phyloP scores from a whole-genome alignment of 2,888 invertebrate genomes.

The Drosophila demipolita region DNA sequence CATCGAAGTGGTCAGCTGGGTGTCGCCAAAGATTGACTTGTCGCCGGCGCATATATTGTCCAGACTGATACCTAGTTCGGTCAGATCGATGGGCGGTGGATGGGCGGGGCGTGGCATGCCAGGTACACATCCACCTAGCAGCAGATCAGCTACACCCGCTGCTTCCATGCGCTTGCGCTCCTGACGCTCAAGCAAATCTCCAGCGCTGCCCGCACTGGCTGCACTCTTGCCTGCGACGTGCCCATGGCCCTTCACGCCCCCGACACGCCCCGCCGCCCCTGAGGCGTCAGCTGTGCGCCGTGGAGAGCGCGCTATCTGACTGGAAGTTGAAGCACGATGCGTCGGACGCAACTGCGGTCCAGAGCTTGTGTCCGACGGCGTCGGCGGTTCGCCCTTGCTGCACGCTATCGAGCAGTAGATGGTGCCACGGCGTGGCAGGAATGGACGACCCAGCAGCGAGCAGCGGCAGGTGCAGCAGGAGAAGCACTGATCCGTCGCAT shows the following conservation, averaged over 20 bases:
- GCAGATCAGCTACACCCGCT: conserved; percentile 79
- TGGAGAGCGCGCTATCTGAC: conserved; percentile 86
- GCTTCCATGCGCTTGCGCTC: conserved; percentile 78
- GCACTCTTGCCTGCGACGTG: conserved; percentile 56
- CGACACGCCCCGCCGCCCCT: conserved; percentile 82
- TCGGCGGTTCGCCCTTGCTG: conserved; percentile 95
- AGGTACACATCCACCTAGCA: conserved; percentile 79
- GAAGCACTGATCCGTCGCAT: conserved; percentile 97
- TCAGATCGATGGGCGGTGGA: conserved; percentile 87
- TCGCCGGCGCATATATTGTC: conserved; percentile 86
- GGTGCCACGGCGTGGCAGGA: conserved; percentile 95
- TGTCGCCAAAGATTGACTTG: conserved; percentile 84
- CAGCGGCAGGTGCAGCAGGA: conserved; percentile 94
- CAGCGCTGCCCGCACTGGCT: conserved; percentile 76
- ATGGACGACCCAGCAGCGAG: conserved; percentile 92
- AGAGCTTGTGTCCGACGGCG: conserved; percentile 91
- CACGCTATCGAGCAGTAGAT: conserved; percentile 98
- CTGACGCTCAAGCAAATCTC: conserved; percentile 79
- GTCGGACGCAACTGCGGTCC: conserved; percentile 88
- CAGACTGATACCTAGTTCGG: conserved; percentile 86
- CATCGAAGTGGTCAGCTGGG: conserved; percentile 87
- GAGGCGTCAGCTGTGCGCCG: conserved; percentile 57
- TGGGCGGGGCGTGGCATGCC: conserved; percentile 86
- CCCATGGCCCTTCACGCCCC: conserved; percentile 32
- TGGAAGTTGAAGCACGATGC: conserved; percentile 85